Percentiles rank a stretch among this genome's conserved stretches.
phyloP scores from a whole-genome alignment of 1,140 invertebrate species.

The Caligus rogercresseyi region DNA sequence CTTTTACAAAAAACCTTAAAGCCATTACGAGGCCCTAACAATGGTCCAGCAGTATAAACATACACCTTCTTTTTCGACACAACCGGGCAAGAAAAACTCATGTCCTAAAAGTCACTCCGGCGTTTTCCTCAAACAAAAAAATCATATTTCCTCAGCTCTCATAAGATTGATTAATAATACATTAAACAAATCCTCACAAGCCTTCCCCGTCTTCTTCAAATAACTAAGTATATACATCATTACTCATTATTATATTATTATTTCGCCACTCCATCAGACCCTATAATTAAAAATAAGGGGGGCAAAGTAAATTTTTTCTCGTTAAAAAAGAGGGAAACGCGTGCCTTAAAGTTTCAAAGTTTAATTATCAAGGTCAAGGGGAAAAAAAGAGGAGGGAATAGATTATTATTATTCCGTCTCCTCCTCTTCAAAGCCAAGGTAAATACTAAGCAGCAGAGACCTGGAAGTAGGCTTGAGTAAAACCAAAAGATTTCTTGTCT shows the following conservation, averaged over 20 bases:
- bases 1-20: no score
- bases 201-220: no score
- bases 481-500: not conserved
- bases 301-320: not conserved
- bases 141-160: not conserved
- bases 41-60: no score
- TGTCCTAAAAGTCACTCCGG: not conserved
- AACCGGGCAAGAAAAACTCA: no score
- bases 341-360: not conserved
- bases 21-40: no score
- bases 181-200: not conserved
- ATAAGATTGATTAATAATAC: not conserved
- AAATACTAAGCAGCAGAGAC: no score
- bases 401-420: not conserved
- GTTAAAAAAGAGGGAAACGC: not conserved
- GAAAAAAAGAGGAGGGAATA: not conserved
- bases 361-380: not conserved
- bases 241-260: no score
- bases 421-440: no score
- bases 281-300: not conserved
- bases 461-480: not conserved
- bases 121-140: not conserved
- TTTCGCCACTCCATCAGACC: not conserved
- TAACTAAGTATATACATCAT: not conserved
- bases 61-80: no score